These are phyloP conservation scores for Neoaliturus tenellus DNA, from an alignment of 2,888 invertebrate species.

Conservation along the genomic window DNA sequence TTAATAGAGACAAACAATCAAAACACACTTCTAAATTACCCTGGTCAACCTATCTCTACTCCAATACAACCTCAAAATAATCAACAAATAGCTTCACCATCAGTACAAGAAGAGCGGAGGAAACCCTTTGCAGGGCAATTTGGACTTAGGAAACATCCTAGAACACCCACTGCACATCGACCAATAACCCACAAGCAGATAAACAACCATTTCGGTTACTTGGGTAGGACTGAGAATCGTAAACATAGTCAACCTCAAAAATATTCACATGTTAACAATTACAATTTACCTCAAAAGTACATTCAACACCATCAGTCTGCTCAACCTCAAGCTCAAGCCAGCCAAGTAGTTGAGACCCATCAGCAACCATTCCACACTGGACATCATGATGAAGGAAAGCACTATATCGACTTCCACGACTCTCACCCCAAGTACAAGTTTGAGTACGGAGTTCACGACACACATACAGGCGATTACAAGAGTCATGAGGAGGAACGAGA, in stretches of 20 bases:
- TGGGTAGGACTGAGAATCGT: neutral
- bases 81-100: neutral
- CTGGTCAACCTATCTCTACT: neutral
- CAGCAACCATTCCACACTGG: neutral
- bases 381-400: neutral
- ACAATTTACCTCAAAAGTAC: neutral
- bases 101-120: neutral
- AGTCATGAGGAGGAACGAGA: conserved; percentile 73
- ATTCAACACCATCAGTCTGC: neutral
- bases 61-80: neutral
- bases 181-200: neutral
- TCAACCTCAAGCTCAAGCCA: neutral
- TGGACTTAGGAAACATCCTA: neutral
- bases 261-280: neutral
- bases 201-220: neutral
- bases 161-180: neutral
- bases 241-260: neutral
- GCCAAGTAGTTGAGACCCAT: neutral
- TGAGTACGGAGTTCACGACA: conserved; percentile 70
- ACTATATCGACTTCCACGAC: conserved; percentile 65
- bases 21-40: neutral
- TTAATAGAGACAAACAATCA: neutral
- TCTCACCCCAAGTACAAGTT: conserved; percentile 58
- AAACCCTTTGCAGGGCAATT: neutral
- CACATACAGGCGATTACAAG: conserved; percentile 83